Conservation (phyloP, 1,140 invertebrate genomes). For the Heliothis virescens region DNA sequence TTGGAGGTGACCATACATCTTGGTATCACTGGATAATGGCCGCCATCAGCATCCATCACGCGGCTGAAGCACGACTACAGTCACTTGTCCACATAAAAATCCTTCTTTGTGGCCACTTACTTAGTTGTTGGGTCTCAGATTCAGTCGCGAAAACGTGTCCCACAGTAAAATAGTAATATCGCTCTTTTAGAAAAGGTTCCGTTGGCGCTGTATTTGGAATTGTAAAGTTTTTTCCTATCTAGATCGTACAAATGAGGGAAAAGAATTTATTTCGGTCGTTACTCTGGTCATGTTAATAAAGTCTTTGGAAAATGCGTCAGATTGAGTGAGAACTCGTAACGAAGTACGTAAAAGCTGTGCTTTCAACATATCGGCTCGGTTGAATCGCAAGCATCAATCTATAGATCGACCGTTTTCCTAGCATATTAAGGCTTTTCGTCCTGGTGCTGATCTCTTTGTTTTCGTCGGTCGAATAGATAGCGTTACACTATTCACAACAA, state of each 20-base stretch:
- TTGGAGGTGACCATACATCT: slow-evolving; percentile 40
- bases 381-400: too few relatives aligned
- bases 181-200: slow-evolving; percentile 18
- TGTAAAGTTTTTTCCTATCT: too few relatives aligned
- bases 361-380: too few relatives aligned
- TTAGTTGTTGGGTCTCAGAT: slow-evolving; percentile 10
- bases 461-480: slow-evolving; percentile 21
- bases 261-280: too few relatives aligned
- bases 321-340: too few relatives aligned
- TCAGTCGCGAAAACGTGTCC: slow-evolving; percentile 24
- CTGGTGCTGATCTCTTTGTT: too few relatives aligned
- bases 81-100: slow-evolving; percentile 44
- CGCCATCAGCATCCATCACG: slow-evolving; percentile 52
- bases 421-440: too few relatives aligned
- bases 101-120: slow-evolving; percentile 37
- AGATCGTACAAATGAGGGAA: too few relatives aligned
- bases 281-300: too few relatives aligned
- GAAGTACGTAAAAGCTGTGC: too few relatives aligned
- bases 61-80: slow-evolving; percentile 25
- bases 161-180: slow-evolving; percentile 1
- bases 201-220: neutral
- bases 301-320: too few relatives aligned
- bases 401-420: too few relatives aligned
- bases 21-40: slow-evolving; percentile 48
- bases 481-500: slow-evolving; percentile 33